Evolutionary conservation across 2,113 vertebrate genomes (phyloP).

Genomic region (Scatophagus argus): DNA sequence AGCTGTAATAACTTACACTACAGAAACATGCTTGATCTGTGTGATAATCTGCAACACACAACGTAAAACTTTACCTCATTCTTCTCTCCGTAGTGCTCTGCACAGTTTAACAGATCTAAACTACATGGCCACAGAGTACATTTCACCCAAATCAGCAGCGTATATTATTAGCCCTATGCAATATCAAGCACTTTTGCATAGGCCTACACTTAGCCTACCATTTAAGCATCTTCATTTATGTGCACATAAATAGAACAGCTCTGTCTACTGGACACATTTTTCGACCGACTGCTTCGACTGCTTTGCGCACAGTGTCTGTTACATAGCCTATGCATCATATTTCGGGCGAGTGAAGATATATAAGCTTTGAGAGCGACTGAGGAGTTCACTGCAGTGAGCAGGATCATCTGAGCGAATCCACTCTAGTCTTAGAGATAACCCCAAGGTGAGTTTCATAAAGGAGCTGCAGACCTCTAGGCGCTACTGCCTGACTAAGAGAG

Average conservation of each 20-base stretch:
- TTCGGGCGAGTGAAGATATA: constrained; percentile 81
- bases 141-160: constrained; percentile 83
- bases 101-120: constrained; percentile 43
- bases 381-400: constrained; percentile 81
- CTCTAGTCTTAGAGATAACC: constrained; percentile 72
- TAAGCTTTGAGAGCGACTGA: constrained; percentile 67
- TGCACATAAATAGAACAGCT: constrained; percentile 86
- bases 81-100: constrained; percentile 24
- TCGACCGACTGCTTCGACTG: constrained; percentile 72
- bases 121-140: constrained; percentile 43
- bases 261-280: constrained; percentile 87
- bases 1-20: neutral
- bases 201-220: constrained; percentile 81
- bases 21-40: neutral
- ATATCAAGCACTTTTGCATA: constrained; percentile 86
- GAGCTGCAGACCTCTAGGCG: constrained; percentile 58
- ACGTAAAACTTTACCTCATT: constrained; percentile 31
- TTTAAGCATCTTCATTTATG: constrained; percentile 89
- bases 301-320: constrained; percentile 84
- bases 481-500: constrained; percentile 22
- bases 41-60: neutral
- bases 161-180: constrained; percentile 85
- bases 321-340: constrained; percentile 84
- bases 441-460: constrained; percentile 81
- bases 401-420: constrained; percentile 79